phyloP scores from a whole-genome alignment of 2,797 vertebrate species.

The Kryptolebias ocellatus region DNA sequence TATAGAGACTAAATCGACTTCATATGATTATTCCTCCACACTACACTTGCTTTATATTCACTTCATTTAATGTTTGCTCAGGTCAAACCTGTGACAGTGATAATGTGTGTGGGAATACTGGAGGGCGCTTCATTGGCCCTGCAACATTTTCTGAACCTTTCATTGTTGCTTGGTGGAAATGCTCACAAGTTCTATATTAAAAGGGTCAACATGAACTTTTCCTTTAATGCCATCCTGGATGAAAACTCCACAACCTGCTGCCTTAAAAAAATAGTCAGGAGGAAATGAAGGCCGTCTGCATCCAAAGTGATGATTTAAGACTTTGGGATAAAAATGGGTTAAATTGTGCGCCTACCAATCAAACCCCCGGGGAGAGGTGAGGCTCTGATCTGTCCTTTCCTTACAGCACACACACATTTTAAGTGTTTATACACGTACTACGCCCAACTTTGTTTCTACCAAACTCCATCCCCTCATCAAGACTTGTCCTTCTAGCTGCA shows the following conservation, averaged over 20 bases:
- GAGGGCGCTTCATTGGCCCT: background rate
- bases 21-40: background rate
- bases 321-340: conserved; percentile 1
- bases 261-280: background rate
- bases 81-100: background rate
- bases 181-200: background rate
- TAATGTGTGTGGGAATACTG: background rate
- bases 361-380: conserved; percentile 45
- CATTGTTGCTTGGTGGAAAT: background rate
- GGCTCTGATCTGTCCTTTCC: conserved; percentile 20
- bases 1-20: too few species aligned
- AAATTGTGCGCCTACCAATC: conserved; percentile 23
- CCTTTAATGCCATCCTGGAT: background rate
- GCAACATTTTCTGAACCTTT: background rate
- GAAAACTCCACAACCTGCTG: background rate
- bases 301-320: conserved; percentile 26
- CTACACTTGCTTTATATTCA: background rate
- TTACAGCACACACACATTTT: conserved; percentile 13
- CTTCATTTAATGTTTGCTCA: background rate
- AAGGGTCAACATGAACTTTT: conserved; percentile 7
- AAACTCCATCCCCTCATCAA: conserved; percentile 49
- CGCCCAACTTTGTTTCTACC: conserved; percentile 15
- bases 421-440: conserved; percentile 1
- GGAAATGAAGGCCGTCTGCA: conserved; percentile 16
- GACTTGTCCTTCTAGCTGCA: conserved; percentile 39